Conservation (phyloP, 1,140 invertebrate species). For the Drosophila subpulchrella region DNA sequence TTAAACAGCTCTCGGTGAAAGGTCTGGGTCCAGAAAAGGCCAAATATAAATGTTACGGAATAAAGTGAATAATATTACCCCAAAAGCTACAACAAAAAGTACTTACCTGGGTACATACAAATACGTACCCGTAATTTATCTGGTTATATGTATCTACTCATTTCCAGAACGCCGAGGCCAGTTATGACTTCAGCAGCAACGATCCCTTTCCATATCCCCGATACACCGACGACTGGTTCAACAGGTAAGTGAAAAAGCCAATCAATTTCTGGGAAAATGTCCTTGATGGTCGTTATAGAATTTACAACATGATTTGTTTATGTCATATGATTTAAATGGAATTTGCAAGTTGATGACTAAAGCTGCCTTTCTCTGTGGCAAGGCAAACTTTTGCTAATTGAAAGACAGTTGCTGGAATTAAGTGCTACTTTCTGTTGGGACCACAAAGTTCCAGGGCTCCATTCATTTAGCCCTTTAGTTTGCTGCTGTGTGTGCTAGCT, state of each 20-base stretch:
- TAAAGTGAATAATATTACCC: constrained; percentile 28
- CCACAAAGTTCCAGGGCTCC: not conserved
- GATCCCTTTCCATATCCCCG: constrained; percentile 98
- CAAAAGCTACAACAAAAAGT: constrained; percentile 21
- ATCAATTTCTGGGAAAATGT: not conserved
- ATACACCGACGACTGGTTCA: constrained; percentile 99
- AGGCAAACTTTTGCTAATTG: constrained; percentile 22
- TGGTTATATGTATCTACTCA: constrained; percentile 2
- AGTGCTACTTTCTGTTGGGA: constrained; percentile 12
- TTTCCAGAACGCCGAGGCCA: constrained; percentile 96
- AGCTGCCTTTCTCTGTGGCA: not conserved
- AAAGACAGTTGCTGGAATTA: constrained; percentile 1
- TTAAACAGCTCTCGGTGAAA: constrained; percentile 9
- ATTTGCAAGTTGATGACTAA: not conserved
- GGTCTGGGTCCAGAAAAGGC: not conserved
- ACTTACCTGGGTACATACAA: constrained; percentile 6
- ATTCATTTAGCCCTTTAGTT: constrained; percentile 7
- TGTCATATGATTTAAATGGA: constrained; percentile 6
- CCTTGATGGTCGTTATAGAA: constrained; percentile 5
- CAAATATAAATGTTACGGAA: constrained; percentile 6
- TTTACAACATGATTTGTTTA: constrained; percentile 25
- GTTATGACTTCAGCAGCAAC: constrained; percentile 99
- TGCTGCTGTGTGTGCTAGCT: constrained; percentile 2
- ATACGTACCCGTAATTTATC: constrained; percentile 8
- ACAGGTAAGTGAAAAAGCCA: constrained; percentile 89